Evolutionary conservation across 1,140 invertebrate species (phyloP), one percentile per base, ranked within the genome.

Genomic region (Aphis gossypii): DNA sequence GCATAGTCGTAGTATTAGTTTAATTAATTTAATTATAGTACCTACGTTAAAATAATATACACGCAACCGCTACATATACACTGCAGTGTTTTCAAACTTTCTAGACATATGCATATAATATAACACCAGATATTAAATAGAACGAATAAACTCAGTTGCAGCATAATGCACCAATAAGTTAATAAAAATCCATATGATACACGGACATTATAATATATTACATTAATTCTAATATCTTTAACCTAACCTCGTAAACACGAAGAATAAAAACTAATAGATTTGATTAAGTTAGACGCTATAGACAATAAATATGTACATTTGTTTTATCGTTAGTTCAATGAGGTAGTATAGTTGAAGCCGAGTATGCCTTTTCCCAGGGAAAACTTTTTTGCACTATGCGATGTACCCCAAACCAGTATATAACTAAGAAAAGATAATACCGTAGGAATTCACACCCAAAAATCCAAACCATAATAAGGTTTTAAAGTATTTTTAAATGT

Each of bases 1-100:
- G 30, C 18, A 76, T 41, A 41, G 38, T 35, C 35, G 35, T 76
- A 18, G 60, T n/a, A 76, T 76, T 68, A 68, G n/a, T n/a, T 76
- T 76, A 76, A 76, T 76, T 76, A 76, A 76, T n/a, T 76, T 76
- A 76, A 76, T 76, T 18, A n/a, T 76, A n/a, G 60, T n/a, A n/a
- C n/a, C n/a, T n/a, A n/a, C 14, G 60, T 76, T 76, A n/a, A 18
- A 76, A 76, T 76, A 76, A 76, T 30, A 60, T 68, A n/a, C 60
- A 68, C 18, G 11, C 30, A 18, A 76, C 30, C 30, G 4, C 60
- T n/a, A 68, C 60, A 68, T 18, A 68, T 14, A 68, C 60, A 68
- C 14, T 18, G 14, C 14, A n/a, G 30, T n/a, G 60, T 76, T 76
- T 76, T 76, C 60, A 76, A 76, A 76, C 60, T 76, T 76, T 76